Base-by-base conservation (phyloP, 2,888 invertebrate genomes). In the Troides oblongomaculatus region DNA sequence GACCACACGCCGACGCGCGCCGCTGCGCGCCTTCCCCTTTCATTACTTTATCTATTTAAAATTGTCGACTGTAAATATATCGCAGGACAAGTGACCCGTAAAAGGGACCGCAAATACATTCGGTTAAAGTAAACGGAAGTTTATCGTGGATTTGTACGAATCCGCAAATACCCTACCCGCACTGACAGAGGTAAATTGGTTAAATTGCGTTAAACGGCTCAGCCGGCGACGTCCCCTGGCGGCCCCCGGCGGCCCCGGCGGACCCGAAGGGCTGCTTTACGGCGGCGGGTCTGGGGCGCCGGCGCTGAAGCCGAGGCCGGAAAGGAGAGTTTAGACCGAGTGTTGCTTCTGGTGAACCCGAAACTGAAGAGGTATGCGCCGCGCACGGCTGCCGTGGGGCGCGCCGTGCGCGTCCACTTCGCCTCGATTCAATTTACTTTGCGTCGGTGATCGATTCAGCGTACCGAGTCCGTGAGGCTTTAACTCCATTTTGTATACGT, bases 171-270 rank as follows among this genome's bases (percentile, higher is more conserved):
- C 23, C 50, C 64, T 36, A 63, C 23, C 50, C 64, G 6, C n/a
- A 36, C 68, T 64, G 68, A 69, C 60, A 43, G 14, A 69, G 68
- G 68, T 69, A 69, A 69, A 69, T 60, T 64, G 68, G 68, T 64
- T 8, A 64, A 53, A 69, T 64, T 56, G 60, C 59, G 30, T 25
- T 12, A 23, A 59, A 46, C 53, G 59, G 36, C 57, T 36, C 10
- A 18, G 59, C 36, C 57, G 62, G 62, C 21, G 43, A 7, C 60
- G 66, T 50, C 50, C n/a, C n/a, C 58, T 8, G 65, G 8, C 46
- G 61, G 50, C 3, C 23, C 6, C 23, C 58, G 43, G 21, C 7
- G 57, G 23, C 17, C 30, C 57, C 57, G 5, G 57, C 64, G 57
- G 53, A 14, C 5, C 53, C n/a, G 50, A 10, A 14, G 53, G 18